Conservation (phyloP, 2,888 invertebrate genomes). For the Clusia tigrina region DNA sequence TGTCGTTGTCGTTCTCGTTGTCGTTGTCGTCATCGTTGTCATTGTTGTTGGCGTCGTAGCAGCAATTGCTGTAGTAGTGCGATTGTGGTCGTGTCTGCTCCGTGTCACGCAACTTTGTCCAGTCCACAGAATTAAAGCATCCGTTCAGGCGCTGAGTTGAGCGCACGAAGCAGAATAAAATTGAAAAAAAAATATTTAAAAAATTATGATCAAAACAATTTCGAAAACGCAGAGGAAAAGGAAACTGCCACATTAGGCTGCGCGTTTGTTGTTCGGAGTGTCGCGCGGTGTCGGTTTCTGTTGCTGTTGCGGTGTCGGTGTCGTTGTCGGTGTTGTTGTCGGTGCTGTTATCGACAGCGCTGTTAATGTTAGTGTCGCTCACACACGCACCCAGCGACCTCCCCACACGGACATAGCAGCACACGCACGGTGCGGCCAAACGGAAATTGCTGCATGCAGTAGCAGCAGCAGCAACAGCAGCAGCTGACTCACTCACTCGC, state of each 20-base stretch:
- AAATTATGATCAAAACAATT: not conserved
- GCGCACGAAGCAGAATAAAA: slow-evolving; percentile 14
- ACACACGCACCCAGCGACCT: no score
- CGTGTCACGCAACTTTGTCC: no score
- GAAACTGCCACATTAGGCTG: not conserved
- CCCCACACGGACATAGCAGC: not conserved
- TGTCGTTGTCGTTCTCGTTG: slow-evolving; percentile 28
- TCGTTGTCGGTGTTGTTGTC: no score
- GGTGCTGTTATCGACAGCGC: no score
- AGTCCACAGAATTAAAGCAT: no score
- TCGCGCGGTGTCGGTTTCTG: slow-evolving; percentile 7
- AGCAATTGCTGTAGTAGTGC: slow-evolving; percentile 17
- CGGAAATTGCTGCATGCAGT: not conserved
- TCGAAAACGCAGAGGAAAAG: no score
- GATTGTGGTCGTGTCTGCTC: no score
- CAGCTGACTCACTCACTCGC: slow-evolving; percentile 12
- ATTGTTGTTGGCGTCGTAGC: slow-evolving; percentile 33
- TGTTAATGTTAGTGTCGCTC: slow-evolving; percentile 11
- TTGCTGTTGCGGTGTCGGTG: slow-evolving; percentile 9
- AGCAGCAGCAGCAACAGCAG: not conserved
- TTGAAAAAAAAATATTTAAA: slow-evolving; percentile 15
- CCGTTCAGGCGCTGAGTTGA: slow-evolving; percentile 1
- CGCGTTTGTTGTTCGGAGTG: not conserved
- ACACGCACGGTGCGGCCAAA: not conserved
- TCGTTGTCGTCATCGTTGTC: slow-evolving; percentile 14